Percentiles rank a stretch among this genome's conserved stretches.
Evolutionary conservation across 2,113 vertebrate species (phyloP).

Genomic region (Dipodomys stephensi): DNA sequence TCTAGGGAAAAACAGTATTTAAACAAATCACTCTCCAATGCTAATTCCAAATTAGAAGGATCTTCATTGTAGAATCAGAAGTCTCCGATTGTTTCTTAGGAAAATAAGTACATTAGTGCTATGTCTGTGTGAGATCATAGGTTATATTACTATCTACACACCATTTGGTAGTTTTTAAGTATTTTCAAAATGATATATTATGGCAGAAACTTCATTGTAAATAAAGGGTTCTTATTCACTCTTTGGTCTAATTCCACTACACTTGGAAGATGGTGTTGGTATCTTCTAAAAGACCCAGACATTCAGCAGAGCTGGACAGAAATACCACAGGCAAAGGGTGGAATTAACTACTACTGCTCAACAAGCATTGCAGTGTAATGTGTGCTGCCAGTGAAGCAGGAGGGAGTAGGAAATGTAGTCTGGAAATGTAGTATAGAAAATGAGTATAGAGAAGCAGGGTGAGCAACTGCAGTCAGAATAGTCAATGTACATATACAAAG

Average conservation of each 20-base stretch:
- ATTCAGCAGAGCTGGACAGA: neutral
- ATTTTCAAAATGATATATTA: neutral
- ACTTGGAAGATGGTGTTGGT: neutral
- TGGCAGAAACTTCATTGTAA: neutral
- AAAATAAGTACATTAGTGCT: neutral
- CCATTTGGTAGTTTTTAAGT: neutral
- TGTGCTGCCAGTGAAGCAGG: neutral
- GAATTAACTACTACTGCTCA: neutral
- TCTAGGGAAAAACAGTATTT: neutral
- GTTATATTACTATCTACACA: neutral
- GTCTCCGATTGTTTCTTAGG: neutral
- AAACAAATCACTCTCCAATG: neutral
- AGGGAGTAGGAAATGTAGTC: neutral
- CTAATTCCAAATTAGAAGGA: neutral
- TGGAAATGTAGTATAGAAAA: neutral
- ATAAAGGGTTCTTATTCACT: neutral
- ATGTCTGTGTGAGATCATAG: neutral
- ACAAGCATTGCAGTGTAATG: neutral
- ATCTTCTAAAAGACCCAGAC: neutral
- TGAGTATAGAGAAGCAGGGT: neutral
- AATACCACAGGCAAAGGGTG: neutral
- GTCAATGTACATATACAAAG: no score
- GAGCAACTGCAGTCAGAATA: neutral
- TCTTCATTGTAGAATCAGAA: neutral
- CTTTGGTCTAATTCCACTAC: neutral